These are phyloP conservation scores for Alfaro cultratus DNA, from an alignment of 2,797 vertebrate species.

Conservation along the genomic window DNA sequence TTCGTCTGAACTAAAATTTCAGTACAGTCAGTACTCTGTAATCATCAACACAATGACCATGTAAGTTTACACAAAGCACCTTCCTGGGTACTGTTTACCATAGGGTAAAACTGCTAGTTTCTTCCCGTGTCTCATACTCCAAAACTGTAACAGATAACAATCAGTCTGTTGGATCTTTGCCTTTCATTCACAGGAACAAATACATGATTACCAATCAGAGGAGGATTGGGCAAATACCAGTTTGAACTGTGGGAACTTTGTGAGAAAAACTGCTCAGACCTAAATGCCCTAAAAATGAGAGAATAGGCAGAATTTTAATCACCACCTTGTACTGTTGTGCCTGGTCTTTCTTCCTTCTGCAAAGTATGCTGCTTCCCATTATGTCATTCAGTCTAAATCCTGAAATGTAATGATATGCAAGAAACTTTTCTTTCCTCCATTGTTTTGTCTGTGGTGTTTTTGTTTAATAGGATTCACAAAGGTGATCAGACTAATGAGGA, in stretches of 20 bases:
- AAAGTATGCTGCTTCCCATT: conserved; percentile 1
- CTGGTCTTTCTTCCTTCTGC: background rate
- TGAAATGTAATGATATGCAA: background rate
- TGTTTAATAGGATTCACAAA: conserved; percentile 56
- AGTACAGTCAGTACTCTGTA: conserved; percentile 56
- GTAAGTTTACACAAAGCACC: conserved; percentile 67
- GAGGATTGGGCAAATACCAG: conserved; percentile 52
- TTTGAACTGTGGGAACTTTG: conserved; percentile 16
- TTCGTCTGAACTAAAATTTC: conserved; percentile 51
- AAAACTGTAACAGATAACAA: conserved; percentile 48
- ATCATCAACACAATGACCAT: conserved; percentile 71
- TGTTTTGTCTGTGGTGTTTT: conserved; percentile 19
- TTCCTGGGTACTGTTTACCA: conserved; percentile 60
- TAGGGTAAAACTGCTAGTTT: conserved; percentile 60
- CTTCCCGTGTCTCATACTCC: conserved; percentile 45
- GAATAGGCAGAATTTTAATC: conserved; percentile 11
- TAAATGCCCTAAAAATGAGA: background rate
- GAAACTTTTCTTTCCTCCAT: background rate
- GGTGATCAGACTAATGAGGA: conserved; percentile 58
- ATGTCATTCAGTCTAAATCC: background rate
- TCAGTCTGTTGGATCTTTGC: conserved; percentile 14
- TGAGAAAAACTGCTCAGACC: background rate
- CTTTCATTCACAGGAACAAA: conserved; percentile 38
- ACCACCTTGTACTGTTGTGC: background rate
- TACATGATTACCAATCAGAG: conserved; percentile 32